These are phyloP conservation scores for Gopherus evgoodei DNA, from an alignment of 2,113 vertebrate genomes.

Conservation along the genomic window DNA sequence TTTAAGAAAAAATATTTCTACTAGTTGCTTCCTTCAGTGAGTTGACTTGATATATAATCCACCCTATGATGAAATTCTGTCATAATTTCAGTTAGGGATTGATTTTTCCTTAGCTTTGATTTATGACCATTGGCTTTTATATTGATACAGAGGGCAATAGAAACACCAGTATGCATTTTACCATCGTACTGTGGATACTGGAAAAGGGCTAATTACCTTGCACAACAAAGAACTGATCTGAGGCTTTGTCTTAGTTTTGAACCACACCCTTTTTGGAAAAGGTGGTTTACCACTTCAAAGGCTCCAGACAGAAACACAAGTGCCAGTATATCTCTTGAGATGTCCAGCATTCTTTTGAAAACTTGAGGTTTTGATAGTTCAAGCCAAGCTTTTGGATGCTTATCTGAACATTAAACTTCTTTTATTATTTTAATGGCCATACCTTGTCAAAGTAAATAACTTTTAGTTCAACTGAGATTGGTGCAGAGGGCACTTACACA, in stretches of 20 bases:
- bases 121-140: background rate
- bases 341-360: background rate
- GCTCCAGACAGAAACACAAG: background rate
- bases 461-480: background rate
- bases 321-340: background rate
- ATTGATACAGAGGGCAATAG: background rate
- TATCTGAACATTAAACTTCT: background rate
- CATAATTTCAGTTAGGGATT: background rate
- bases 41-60: background rate
- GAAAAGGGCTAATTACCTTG: background rate
- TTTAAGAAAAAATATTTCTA: background rate
- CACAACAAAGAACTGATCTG: background rate
- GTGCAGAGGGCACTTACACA: background rate
- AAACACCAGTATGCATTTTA: background rate
- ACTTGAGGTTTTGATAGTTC: background rate
- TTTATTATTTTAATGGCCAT: background rate
- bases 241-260: background rate
- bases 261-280: background rate
- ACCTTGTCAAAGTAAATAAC: background rate
- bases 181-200: background rate
- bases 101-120: background rate
- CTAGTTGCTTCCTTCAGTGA: background rate
- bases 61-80: background rate
- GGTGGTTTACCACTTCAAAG: background rate
- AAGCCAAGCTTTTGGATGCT: background rate